phyloP scores from a whole-genome alignment of 2,888 invertebrate genomes.

The Ophion ellenae region DNA sequence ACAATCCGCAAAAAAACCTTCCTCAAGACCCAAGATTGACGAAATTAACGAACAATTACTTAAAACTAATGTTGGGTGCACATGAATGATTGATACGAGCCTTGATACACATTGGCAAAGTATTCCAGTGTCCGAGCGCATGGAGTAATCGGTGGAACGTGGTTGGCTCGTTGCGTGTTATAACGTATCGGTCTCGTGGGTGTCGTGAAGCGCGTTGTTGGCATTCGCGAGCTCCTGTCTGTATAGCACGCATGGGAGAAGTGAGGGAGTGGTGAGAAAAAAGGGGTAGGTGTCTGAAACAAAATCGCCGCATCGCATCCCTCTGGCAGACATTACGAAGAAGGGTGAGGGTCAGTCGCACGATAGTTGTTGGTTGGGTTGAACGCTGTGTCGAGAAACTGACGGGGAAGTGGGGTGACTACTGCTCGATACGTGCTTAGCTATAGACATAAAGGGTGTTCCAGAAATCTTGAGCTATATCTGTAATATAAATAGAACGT shows the following conservation, averaged over 20 bases:
- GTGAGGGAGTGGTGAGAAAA: constrained; percentile 9
- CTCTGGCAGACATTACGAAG: constrained; percentile 10
- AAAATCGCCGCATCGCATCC: constrained; percentile 60
- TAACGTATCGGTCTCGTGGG: constrained; percentile 58
- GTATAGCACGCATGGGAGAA: constrained; percentile 34
- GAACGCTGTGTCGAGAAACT: constrained; percentile 52
- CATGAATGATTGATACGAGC: background rate
- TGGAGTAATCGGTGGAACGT: constrained; percentile 39
- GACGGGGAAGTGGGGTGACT: constrained; percentile 34
- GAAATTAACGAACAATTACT: background rate
- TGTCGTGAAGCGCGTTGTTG: constrained; percentile 60
- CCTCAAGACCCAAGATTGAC: background rate
- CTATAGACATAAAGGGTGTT: background rate
- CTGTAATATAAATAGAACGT: background rate
- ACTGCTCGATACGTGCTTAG: background rate
- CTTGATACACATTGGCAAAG: constrained; percentile 21
- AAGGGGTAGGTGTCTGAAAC: constrained; percentile 52
- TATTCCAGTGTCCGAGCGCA: constrained; percentile 4
- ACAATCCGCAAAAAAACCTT: background rate
- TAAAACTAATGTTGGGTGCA: background rate
- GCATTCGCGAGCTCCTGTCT: constrained; percentile 33
- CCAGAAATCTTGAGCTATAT: background rate
- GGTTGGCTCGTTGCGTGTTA: constrained; percentile 30
- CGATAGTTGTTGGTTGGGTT: constrained; percentile 57
- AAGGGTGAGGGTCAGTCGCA: constrained; percentile 55